Conservation (phyloP, 2,797 vertebrate genomes). For the Champsocephalus gunnari region DNA sequence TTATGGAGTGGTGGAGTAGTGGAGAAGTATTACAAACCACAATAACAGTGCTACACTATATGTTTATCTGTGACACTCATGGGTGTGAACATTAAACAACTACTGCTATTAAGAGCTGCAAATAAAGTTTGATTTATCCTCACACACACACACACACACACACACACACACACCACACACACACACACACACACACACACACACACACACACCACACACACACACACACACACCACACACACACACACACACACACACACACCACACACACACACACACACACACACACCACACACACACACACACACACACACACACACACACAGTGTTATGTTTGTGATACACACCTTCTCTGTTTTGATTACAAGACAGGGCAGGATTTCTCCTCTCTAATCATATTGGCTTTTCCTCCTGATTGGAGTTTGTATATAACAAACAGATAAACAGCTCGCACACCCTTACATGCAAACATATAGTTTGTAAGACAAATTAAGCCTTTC, state of each 20-base stretch:
- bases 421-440: slow-evolving; percentile 28
- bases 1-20: neutral
- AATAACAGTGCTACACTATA: neutral
- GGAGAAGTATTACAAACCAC: slow-evolving; percentile 9
- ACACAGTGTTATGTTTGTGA: slow-evolving; percentile 11
- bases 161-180: no score
- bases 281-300: no score
- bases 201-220: no score
- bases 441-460: slow-evolving; percentile 31
- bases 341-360: slow-evolving; percentile 46
- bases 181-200: no score
- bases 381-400: slow-evolving; percentile 57
- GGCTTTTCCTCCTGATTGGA: slow-evolving; percentile 28
- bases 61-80: slow-evolving; percentile 32
- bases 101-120: slow-evolving; percentile 15
- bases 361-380: slow-evolving; percentile 37
- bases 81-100: slow-evolving; percentile 2
- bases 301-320: neutral
- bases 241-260: no score
- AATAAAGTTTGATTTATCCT: neutral
- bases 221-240: no score
- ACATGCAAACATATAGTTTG: slow-evolving; percentile 31
- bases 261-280: no score
- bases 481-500: slow-evolving; percentile 24
- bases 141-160: no score